A percentile compares a stretch with the other conserved stretches of the same genome.
These are phyloP conservation scores for Rhineura floridana DNA, from an alignment of 2,113 vertebrate species.

Conservation along the genomic window DNA sequence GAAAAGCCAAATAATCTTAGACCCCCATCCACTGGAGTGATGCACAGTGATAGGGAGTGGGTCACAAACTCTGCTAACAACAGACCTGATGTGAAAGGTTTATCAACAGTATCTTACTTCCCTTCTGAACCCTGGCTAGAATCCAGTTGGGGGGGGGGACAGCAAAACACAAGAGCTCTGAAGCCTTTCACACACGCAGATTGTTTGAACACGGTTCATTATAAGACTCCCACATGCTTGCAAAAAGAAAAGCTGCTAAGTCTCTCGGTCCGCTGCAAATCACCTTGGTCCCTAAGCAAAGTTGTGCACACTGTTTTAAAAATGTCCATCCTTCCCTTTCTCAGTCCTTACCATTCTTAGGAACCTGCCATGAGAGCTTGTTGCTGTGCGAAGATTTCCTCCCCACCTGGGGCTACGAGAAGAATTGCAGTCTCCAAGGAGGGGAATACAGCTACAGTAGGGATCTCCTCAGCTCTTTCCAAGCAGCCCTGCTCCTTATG, in stretches of 20 bases:
- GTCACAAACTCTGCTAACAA: not conserved
- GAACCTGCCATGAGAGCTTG: slow-evolving; percentile 50
- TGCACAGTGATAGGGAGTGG: not conserved
- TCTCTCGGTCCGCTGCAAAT: not conserved
- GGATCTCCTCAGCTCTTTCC: slow-evolving; percentile 53
- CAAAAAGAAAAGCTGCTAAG: not conserved
- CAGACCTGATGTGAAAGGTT: not conserved
- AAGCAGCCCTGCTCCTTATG: slow-evolving; percentile 42
- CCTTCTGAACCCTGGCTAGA: slow-evolving; percentile 20
- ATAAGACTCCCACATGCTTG: not conserved
- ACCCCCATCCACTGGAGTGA: not conserved
- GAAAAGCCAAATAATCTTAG: not conserved
- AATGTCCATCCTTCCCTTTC: slow-evolving; percentile 4
- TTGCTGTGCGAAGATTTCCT: slow-evolving; percentile 61
- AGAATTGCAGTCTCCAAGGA: slow-evolving; percentile 70
- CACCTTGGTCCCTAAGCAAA: slow-evolving; percentile 4
- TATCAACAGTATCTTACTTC: slow-evolving; percentile 24
- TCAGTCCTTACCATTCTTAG: slow-evolving; percentile 21
- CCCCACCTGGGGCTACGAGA: slow-evolving; percentile 63
- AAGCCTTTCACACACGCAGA: not conserved
- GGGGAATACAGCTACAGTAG: slow-evolving; percentile 50
- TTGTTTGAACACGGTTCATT: not conserved
- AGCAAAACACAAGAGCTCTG: not conserved
- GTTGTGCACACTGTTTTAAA: not conserved
- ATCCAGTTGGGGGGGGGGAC: slow-evolving; percentile 23